Conservation (phyloP, 2,888 invertebrate species). For the Temnothorax rugatulus region DNA sequence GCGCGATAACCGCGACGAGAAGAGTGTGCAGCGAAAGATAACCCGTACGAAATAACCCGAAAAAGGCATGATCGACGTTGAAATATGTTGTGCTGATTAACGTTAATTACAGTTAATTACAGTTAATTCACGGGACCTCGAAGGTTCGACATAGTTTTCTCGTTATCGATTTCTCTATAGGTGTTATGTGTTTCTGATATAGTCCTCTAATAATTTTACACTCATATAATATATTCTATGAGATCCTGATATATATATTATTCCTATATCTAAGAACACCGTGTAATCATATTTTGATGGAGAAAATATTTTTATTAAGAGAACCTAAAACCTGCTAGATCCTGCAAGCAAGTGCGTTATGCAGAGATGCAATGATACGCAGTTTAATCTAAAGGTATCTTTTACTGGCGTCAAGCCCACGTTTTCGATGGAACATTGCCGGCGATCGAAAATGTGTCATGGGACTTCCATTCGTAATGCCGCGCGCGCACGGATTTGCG, state of each 20-base stretch:
- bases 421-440: constrained; percentile 22
- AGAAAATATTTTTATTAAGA: background rate
- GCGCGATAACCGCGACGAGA: background rate
- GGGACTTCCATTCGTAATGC: constrained; percentile 27
- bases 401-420: constrained; percentile 5
- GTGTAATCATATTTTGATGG: background rate
- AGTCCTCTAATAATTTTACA: background rate
- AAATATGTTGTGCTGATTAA: background rate
- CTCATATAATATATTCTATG: background rate
- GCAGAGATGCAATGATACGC: background rate
- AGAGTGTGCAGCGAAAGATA: background rate
- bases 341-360: background rate
- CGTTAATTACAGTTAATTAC: background rate
- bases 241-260: background rate
- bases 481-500: constrained; percentile 73
- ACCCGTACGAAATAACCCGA: background rate
- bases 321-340: background rate
- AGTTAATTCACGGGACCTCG: background rate
- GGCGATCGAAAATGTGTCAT: constrained; percentile 55
- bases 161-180: background rate
- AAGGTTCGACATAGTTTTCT: background rate
- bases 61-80: background rate
- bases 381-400: constrained; percentile 17
- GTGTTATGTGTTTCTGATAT: background rate
- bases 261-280: background rate